These are phyloP conservation scores for Zapornia atra DNA, from an alignment of 2,113 vertebrate genomes.

Conservation along the genomic window DNA sequence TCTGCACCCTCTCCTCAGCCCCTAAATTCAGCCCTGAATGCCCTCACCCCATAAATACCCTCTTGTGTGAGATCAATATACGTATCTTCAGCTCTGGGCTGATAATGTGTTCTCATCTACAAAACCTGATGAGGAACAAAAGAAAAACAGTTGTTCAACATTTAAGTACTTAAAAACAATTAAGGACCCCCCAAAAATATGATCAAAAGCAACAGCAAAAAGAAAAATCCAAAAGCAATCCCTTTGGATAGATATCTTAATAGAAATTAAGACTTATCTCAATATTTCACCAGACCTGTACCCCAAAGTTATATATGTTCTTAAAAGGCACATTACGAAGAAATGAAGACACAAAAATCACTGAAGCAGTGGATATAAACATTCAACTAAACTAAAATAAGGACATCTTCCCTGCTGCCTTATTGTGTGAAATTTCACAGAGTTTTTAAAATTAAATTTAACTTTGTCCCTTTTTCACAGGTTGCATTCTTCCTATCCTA, in stretches of 20 bases:
- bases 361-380: not conserved
- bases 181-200: not conserved
- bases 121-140: not conserved
- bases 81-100: not conserved
- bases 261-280: not conserved
- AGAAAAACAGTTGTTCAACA: not conserved
- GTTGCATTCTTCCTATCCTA: not conserved
- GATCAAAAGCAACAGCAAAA: not conserved
- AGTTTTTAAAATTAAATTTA: not conserved
- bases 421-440: not conserved
- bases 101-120: not conserved
- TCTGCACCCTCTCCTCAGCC: accelerated
- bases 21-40: not conserved
- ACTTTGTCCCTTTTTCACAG: not conserved
- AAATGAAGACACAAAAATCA: not conserved
- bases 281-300: not conserved
- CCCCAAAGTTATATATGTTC: accelerated
- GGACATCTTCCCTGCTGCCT: not conserved
- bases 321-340: not conserved
- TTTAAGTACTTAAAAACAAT: not conserved
- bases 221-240: accelerated
- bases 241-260: not conserved
- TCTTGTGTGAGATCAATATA: not conserved
- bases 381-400: not conserved
- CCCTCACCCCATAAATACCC: no score